Percentiles rank a stretch among this genome's conserved stretches.
phyloP scores from a whole-genome alignment of 1,140 invertebrate genomes.

The Cyrtorhinus lividipennis region DNA sequence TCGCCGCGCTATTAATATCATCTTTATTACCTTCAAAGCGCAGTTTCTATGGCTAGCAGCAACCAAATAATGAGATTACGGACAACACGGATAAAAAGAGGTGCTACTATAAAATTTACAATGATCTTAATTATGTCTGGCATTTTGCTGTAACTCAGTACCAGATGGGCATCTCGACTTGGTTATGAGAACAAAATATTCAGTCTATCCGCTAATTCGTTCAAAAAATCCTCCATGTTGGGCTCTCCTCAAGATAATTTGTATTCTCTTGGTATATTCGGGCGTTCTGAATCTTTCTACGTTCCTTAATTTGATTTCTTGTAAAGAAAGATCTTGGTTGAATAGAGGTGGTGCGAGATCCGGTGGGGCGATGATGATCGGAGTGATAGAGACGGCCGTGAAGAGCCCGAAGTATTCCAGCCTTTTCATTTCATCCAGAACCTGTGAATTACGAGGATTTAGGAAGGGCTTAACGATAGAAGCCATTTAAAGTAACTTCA shows the following conservation, averaged over 20 bases:
- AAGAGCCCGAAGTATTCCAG: slow-evolving; percentile 15
- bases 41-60: too few relatives aligned
- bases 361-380: slow-evolving; percentile 8
- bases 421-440: slow-evolving; percentile 8
- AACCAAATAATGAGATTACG: too few relatives aligned
- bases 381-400: slow-evolving; percentile 3
- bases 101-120: too few relatives aligned
- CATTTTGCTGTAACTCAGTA: too few relatives aligned
- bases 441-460: not conserved
- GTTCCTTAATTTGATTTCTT: slow-evolving; percentile 7
- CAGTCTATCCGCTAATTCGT: not conserved
- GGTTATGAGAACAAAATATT: too few relatives aligned
- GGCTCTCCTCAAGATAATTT: slow-evolving; percentile 12
- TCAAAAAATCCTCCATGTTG: slow-evolving; percentile 14
- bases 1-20: too few relatives aligned
- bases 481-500: too few relatives aligned
- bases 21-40: too few relatives aligned
- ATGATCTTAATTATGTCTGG: too few relatives aligned
- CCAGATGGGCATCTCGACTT: too few relatives aligned
- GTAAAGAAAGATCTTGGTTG: not conserved
- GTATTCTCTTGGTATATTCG: slow-evolving; percentile 12
- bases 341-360: not conserved
- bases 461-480: too few relatives aligned
- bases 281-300: not conserved
- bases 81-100: too few relatives aligned